Conservation (phyloP, 2,797 vertebrate species). For the Sebastes vulpes region DNA sequence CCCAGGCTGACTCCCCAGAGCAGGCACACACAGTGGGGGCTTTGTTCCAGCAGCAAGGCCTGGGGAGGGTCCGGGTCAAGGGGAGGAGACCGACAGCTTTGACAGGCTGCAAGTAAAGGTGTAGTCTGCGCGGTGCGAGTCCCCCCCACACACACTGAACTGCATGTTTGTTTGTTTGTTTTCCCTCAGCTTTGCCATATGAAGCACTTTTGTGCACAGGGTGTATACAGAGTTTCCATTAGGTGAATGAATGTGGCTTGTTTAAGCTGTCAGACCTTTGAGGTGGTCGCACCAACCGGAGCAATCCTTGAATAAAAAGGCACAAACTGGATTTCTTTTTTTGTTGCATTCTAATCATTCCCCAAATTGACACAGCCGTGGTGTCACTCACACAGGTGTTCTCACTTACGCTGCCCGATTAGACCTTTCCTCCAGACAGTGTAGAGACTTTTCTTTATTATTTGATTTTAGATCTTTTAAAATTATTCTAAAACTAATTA, state of each 20-base stretch:
- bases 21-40: conserved; percentile 65
- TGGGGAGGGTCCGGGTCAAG: conserved; percentile 60
- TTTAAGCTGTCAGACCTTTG: neutral
- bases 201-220: conserved; percentile 10
- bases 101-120: conserved; percentile 65
- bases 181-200: conserved; percentile 5
- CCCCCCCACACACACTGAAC: conserved; percentile 3
- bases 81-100: conserved; percentile 57
- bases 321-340: neutral
- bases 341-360: neutral
- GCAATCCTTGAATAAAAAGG: neutral
- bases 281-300: neutral
- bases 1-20: conserved; percentile 53
- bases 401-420: neutral
- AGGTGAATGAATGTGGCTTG: conserved; percentile 6
- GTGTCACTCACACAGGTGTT: neutral
- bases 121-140: conserved; percentile 14
- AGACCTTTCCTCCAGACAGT: neutral
- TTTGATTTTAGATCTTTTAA: neutral
- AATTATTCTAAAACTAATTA: neutral
- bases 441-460: neutral
- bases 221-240: conserved; percentile 10
- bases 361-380: neutral
- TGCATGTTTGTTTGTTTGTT: conserved; percentile 64
- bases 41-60: conserved; percentile 68